Percentiles rank a stretch among this genome's conserved stretches.
Conservation (phyloP, 2,888 invertebrate species). For the Ditylenchus weischeri region DNA sequence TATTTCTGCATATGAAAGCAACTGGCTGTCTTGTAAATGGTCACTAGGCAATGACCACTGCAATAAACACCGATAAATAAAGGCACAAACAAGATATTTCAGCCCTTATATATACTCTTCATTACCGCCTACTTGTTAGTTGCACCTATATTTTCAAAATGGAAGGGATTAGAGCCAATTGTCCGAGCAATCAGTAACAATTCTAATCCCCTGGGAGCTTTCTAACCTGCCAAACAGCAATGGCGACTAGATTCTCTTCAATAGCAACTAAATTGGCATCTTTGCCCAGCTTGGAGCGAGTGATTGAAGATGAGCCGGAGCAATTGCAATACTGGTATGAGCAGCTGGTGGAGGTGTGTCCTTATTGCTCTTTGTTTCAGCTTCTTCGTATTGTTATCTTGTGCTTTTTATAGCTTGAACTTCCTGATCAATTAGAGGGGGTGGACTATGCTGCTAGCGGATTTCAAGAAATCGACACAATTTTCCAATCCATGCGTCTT, state of each 20-base stretch:
- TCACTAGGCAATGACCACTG: no score
- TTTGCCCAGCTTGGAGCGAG: slow-evolving; percentile 20
- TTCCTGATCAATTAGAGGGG: slow-evolving; percentile 7
- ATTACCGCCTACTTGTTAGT: no score
- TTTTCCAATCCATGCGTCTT: slow-evolving; percentile 43
- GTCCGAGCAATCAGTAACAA: no score
- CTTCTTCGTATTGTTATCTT: background rate
- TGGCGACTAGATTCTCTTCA: slow-evolving; percentile 1
- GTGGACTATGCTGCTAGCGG: no score
- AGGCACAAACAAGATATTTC: no score
- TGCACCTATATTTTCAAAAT: no score
- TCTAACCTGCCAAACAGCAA: background rate
- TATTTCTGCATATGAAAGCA: no score
- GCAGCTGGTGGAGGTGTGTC: slow-evolving; percentile 38
- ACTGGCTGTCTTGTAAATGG: no score
- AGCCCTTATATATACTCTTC: no score
- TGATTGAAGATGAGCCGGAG: slow-evolving; percentile 36
- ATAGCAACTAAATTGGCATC: slow-evolving; percentile 10
- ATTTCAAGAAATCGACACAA: slow-evolving; percentile 36
- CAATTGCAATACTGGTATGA: slow-evolving; percentile 43
- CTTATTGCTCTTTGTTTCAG: background rate
- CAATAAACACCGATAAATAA: no score
- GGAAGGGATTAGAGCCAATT: no score
- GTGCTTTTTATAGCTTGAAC: slow-evolving; percentile 14
- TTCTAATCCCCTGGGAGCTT: no score